Evolutionary conservation across 2,113 vertebrate species (phyloP).

Genomic region (Notiomystis cincta): DNA sequence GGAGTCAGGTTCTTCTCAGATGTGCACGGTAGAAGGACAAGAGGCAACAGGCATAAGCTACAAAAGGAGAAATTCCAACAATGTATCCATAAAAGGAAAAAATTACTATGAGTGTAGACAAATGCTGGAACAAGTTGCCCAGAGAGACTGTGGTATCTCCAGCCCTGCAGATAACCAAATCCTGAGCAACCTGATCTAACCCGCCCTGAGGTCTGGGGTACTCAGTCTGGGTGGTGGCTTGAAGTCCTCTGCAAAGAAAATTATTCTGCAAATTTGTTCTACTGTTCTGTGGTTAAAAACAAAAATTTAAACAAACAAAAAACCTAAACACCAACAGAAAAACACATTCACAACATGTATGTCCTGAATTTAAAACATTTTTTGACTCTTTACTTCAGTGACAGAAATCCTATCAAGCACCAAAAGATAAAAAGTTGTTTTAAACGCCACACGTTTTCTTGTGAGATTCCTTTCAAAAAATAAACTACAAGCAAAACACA

Average conservation of each 20-base stretch:
- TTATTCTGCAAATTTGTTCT: neutral
- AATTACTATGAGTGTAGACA: neutral
- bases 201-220: accelerated
- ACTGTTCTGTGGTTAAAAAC: neutral
- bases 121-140: neutral
- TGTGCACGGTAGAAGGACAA: neutral
- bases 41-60: neutral
- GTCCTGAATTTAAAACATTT: neutral
- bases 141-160: neutral
- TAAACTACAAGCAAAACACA: neutral
- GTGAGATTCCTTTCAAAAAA: neutral
- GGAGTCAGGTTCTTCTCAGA: neutral
- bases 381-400: neutral
- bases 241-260: neutral
- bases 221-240: neutral
- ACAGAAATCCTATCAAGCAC: neutral
- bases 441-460: neutral
- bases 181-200: neutral
- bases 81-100: neutral
- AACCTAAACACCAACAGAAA: neutral
- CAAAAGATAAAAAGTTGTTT: neutral
- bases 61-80: neutral
- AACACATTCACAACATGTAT: neutral
- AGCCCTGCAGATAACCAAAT: neutral
- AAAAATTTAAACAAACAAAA: neutral